Percentiles rank a stretch among this genome's conserved stretches.
Conservation (phyloP, 2,113 vertebrate species). For the Mystacornis crossleyi region DNA sequence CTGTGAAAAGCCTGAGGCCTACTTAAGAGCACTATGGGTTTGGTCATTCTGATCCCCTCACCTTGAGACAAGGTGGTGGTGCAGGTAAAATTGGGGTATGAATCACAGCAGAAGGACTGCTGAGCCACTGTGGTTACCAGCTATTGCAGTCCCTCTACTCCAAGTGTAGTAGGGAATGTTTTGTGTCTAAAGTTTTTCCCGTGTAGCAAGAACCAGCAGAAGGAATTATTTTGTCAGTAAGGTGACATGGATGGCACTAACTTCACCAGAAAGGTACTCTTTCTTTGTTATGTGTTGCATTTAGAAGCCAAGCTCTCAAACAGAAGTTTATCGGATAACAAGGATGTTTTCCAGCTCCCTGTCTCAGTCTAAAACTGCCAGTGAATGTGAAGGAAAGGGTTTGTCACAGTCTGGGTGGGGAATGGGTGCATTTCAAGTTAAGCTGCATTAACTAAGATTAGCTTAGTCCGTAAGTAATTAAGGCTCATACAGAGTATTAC, state of each 20-base stretch:
- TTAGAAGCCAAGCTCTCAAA: not conserved
- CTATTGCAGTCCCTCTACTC: not conserved
- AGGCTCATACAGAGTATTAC: not conserved
- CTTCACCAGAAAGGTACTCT: not conserved
- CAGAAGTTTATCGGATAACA: accelerated
- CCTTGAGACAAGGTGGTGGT: not conserved
- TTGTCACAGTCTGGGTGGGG: not conserved
- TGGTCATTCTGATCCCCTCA: not conserved
- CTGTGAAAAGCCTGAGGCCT: not conserved
- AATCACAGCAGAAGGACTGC: not conserved
- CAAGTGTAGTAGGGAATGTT: not conserved
- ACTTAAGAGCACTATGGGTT: not conserved
- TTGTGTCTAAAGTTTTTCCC: not conserved
- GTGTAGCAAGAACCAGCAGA: not conserved
- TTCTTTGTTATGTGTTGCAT: not conserved
- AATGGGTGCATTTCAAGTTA: not conserved
- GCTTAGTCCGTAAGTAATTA: not conserved
- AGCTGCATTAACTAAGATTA: not conserved
- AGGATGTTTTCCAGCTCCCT: not conserved
- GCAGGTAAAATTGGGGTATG: not conserved
- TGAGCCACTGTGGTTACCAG: not conserved
- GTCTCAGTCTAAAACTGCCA: not conserved
- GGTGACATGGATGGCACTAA: not conserved
- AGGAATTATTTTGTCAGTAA: not conserved
- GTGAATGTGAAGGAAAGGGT: not conserved